Conservation (phyloP, 1,140 invertebrate species). For the Acromyrmex charruanus region DNA sequence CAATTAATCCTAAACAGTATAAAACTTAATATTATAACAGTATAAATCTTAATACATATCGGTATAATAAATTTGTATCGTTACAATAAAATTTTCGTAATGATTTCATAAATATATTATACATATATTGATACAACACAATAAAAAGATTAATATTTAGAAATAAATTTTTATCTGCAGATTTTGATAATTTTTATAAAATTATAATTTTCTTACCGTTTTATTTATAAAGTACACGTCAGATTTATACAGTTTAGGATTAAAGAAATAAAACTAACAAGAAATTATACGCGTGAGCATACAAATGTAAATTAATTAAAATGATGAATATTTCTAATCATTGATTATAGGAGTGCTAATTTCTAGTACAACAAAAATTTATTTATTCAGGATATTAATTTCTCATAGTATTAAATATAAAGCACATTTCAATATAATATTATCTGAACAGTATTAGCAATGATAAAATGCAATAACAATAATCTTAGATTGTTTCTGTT, state of each 20-base stretch:
- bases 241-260: slow-evolving; percentile 49
- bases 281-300: background rate
- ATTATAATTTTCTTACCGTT: background rate
- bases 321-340: background rate
- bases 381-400: slow-evolving; percentile 36
- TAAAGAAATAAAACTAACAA: slow-evolving; percentile 38
- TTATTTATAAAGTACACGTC: background rate
- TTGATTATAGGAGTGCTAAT: background rate
- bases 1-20: slow-evolving; percentile 55
- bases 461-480: background rate
- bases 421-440: slow-evolving; percentile 4
- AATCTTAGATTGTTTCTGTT: slow-evolving; percentile 20
- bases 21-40: background rate
- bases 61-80: slow-evolving; percentile 34
- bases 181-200: slow-evolving; percentile 2
- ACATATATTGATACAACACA: background rate
- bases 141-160: background rate
- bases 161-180: background rate
- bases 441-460: background rate
- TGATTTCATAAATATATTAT: slow-evolving; percentile 1
- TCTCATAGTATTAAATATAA: slow-evolving; percentile 42
- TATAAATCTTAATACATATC: background rate
- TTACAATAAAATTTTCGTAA: slow-evolving; percentile 5
- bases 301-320: slow-evolving; percentile 27
- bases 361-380: slow-evolving; percentile 22